Conservation (phyloP, 2,113 vertebrate genomes). For the Nothobranchius kuhntae region DNA sequence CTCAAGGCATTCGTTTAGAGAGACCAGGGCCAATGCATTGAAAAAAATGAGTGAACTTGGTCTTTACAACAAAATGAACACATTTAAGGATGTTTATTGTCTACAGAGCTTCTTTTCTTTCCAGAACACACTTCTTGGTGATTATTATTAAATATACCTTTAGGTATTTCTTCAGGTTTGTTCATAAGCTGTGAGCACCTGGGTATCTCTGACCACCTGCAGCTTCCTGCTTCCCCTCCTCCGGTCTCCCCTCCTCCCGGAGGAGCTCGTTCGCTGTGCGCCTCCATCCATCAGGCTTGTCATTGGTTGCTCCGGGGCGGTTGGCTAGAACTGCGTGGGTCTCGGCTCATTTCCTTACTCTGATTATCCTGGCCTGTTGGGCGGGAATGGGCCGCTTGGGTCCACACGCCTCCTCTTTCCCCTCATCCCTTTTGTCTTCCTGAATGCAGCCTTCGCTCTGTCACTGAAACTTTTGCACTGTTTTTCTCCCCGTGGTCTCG, state of each 20-base stretch:
- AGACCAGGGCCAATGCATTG: too few relatives aligned
- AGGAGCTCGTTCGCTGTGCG: conserved; percentile 46
- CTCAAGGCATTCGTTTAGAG: too few relatives aligned
- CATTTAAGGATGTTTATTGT: neutral
- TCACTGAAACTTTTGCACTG: conserved; percentile 13
- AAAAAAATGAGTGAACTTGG: neutral
- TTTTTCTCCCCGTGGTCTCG: conserved; percentile 16
- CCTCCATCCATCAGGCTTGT: conserved; percentile 79
- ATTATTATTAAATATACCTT: conserved; percentile 17
- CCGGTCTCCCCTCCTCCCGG: conserved; percentile 33
- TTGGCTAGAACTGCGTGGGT: conserved; percentile 69
- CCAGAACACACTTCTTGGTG: neutral
- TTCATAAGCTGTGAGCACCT: conserved; percentile 9
- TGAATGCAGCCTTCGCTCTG: conserved; percentile 18
- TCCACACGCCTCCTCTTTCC: conserved; percentile 22
- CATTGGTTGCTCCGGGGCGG: conserved; percentile 67
- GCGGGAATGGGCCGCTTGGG: conserved; percentile 40
- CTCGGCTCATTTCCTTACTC: conserved; percentile 78
- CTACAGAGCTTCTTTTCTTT: neutral
- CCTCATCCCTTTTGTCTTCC: conserved; percentile 22
- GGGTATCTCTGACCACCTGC: conserved; percentile 56
- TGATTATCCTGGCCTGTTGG: conserved; percentile 72
- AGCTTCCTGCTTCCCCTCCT: conserved; percentile 25
- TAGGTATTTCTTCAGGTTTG: conserved; percentile 4
- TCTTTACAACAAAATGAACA: neutral